These are phyloP conservation scores for Argyra leucocephala DNA, from an alignment of 2,888 invertebrate genomes.

Conservation along the genomic window DNA sequence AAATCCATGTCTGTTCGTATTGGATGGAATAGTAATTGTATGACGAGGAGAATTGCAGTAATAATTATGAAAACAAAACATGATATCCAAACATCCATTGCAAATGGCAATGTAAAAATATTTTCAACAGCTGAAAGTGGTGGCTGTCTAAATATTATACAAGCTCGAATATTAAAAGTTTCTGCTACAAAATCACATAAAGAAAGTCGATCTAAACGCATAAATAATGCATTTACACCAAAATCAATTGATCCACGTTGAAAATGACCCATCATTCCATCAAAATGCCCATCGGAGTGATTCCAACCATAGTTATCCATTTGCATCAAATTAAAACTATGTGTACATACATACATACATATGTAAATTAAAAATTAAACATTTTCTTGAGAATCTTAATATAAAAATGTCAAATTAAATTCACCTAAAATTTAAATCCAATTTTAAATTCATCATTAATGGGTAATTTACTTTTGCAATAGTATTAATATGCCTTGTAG, in stretches of 20 bases:
- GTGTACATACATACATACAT: too few species aligned
- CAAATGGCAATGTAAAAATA: conserved; percentile 53
- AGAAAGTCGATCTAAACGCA: conserved; percentile 49
- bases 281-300: conserved; percentile 48
- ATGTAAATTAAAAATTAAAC: too few species aligned
- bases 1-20: conserved; percentile 31
- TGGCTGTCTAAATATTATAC: conserved; percentile 54
- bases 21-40: conserved; percentile 33
- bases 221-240: conserved; percentile 48
- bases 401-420: conserved; percentile 9
- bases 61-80: conserved; percentile 34
- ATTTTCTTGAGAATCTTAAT: too few species aligned
- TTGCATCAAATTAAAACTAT: conserved; percentile 39
- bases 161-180: conserved; percentile 46
- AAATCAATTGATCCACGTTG: conserved; percentile 49
- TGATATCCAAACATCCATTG: conserved; percentile 49
- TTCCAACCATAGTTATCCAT: conserved; percentile 48
- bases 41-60: conserved; percentile 29
- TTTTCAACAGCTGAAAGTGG: conserved; percentile 52
- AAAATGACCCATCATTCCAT: conserved; percentile 50
- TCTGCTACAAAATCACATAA: conserved; percentile 49
- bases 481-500: conserved; percentile 40
- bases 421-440: conserved; percentile 43
- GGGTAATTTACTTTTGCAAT: conserved; percentile 44
- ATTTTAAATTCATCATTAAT: conserved; percentile 35